These are phyloP conservation scores for Cossypha heuglini DNA, from an alignment of 2,797 vertebrate species.

Conservation along the genomic window DNA sequence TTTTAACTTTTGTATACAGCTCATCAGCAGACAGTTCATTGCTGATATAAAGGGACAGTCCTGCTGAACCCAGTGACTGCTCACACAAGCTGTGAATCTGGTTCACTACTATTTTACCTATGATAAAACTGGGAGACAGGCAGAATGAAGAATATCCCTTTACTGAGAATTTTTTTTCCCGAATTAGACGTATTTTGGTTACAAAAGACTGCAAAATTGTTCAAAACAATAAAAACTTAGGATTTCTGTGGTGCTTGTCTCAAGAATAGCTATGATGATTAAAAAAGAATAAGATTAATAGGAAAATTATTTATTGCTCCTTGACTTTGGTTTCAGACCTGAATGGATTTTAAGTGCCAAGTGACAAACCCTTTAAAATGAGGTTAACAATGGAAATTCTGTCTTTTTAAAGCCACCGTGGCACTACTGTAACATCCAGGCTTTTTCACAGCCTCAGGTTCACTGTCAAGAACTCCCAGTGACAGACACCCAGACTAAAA, in stretches of 20 bases:
- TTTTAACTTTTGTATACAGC: background rate
- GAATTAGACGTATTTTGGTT: background rate
- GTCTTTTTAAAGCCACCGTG: background rate
- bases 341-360: slow-evolving; percentile 19
- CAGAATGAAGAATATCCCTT: background rate
- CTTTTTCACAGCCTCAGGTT: slow-evolving; percentile 7
- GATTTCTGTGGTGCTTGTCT: background rate
- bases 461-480: background rate
- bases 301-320: slow-evolving; percentile 6
- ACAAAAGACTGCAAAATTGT: background rate
- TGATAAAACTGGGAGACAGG: background rate
- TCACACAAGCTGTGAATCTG: background rate
- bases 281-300: background rate
- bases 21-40: background rate
- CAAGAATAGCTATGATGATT: background rate
- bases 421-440: background rate
- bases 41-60: background rate
- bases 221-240: slow-evolving; percentile 14
- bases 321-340: slow-evolving; percentile 26
- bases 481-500: slow-evolving; percentile 44
- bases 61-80: background rate
- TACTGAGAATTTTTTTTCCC: background rate
- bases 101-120: background rate
- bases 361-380: background rate
- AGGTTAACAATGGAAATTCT: slow-evolving; percentile 10